A percentile compares a stretch with the other conserved stretches of the same genome.
Conservation (phyloP, 2,113 vertebrate genomes). For the Myiopsitta monachus region DNA sequence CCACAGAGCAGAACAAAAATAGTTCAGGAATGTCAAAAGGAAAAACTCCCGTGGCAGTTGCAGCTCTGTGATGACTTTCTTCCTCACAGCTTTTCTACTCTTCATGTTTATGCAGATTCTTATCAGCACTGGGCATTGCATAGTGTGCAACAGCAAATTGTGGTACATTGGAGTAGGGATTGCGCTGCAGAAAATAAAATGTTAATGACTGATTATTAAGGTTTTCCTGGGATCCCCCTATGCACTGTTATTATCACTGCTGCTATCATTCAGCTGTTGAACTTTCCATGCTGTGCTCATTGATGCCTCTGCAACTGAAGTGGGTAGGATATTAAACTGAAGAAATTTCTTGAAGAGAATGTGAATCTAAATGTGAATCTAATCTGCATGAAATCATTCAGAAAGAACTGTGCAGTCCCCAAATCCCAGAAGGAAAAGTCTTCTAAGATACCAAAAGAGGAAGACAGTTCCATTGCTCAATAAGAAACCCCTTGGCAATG, state of each 20-base stretch:
- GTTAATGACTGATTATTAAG: conserved; percentile 16
- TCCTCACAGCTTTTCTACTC: background rate
- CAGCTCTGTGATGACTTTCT: background rate
- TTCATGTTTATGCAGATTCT: background rate
- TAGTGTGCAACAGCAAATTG: background rate
- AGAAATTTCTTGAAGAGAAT: background rate
- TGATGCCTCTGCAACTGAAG: background rate
- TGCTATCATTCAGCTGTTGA: background rate
- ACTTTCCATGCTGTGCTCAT: background rate
- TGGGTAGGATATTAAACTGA: background rate
- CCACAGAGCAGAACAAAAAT: background rate
- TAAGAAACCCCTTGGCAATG: background rate
- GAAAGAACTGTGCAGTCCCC: background rate
- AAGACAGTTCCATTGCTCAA: background rate
- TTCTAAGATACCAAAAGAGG: background rate
- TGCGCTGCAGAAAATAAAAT: conserved; percentile 17
- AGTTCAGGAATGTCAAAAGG: background rate
- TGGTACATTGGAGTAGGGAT: background rate
- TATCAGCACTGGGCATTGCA: background rate
- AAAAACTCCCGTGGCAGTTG: background rate
- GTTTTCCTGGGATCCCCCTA: conserved; percentile 15
- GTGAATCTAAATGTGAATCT: background rate
- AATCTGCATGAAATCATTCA: conserved; percentile 1
- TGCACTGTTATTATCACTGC: background rate
- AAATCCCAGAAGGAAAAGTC: background rate